Evolutionary conservation across 2,888 invertebrate species (phyloP), one percentile per base, ranked within the genome.

Genomic region (Andrena camellia): DNA sequence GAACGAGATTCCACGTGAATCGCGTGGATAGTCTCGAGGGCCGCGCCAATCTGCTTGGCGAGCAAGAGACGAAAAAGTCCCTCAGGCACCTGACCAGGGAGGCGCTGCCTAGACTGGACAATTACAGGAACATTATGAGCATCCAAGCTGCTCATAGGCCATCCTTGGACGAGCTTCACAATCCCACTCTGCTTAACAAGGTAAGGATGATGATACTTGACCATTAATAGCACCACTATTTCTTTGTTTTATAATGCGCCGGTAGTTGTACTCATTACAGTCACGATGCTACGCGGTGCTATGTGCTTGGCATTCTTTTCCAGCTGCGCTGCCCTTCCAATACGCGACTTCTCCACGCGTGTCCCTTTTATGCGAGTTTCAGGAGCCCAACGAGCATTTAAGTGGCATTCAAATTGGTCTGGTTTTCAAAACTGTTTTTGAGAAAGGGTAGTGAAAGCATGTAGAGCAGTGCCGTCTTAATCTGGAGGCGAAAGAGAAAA

Each of bases 51-150:
- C 92, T 94, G 7, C 88, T 94, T 7, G 94, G 92, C 3, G 94
- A 94, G 66, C 92, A 94, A 83, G 94, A 93, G 78, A 92, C 92
- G 7, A 90, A 89, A 75, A 93, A 93, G 74, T 93, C 93, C 13
- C 88, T 93, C 78, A 91, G 93, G 83, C 91, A 98, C 93, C 96
- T 98, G 93, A 98, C 98, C 29, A 95, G 98, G 77, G 98, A 98
- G 94, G 98, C 98, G 7, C 94, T 98, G 81, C 98, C 98, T 2
- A 95, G 98, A 71, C 94, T 98, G 94, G 98, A 98, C 94, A 98
- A 98, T 95, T 98, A 98, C 94, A 96, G 98, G 86, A 98, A 98
- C 91, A 97, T 98, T 89, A 95, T 98, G 95, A 98, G 98, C 23
- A 96, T 98, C 62, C 98, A 98, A 93, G 98, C 98, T 2, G 97